A percentile compares a stretch with the other conserved stretches of the same genome.
Conservation (phyloP, 2,113 vertebrate genomes). For the Agapornis roseicollis region DNA sequence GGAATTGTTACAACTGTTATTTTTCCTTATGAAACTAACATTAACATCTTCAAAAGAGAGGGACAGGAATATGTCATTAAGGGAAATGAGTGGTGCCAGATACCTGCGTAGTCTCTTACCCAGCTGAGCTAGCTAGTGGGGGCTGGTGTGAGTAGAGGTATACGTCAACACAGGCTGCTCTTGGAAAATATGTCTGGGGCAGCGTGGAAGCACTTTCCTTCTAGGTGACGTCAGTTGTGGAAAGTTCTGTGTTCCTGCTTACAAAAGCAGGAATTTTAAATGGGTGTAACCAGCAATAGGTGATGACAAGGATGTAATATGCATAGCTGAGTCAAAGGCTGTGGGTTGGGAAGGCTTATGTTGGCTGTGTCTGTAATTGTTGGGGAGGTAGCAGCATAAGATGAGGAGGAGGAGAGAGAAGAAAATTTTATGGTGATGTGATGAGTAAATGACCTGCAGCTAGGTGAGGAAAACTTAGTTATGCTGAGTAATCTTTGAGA, state of each 20-base stretch:
- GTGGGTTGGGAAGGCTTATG: background rate
- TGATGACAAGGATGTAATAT: background rate
- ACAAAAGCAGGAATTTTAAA: background rate
- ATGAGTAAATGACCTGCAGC: slow-evolving; percentile 8
- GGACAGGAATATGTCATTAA: background rate
- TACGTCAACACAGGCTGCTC: background rate
- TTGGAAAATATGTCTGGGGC: background rate
- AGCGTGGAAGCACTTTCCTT: background rate
- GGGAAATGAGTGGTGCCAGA: background rate
- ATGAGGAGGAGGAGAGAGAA: background rate
- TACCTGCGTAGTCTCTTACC: background rate
- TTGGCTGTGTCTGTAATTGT: background rate
- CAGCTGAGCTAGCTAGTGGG: background rate
- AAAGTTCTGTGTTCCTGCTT: background rate
- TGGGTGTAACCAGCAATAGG: background rate
- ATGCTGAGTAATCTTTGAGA: background rate
- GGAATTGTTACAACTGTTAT: background rate
- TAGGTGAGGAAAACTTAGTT: slow-evolving; percentile 11
- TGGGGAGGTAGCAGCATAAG: slow-evolving; percentile 4
- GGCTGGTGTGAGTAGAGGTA: background rate
- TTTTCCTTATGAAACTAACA: background rate
- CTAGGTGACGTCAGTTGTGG: background rate
- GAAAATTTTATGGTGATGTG: background rate
- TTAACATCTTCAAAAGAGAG: background rate
- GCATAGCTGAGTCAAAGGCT: background rate